phyloP scores from a whole-genome alignment of 2,113 vertebrate species.

The Microtus ochrogaster region DNA sequence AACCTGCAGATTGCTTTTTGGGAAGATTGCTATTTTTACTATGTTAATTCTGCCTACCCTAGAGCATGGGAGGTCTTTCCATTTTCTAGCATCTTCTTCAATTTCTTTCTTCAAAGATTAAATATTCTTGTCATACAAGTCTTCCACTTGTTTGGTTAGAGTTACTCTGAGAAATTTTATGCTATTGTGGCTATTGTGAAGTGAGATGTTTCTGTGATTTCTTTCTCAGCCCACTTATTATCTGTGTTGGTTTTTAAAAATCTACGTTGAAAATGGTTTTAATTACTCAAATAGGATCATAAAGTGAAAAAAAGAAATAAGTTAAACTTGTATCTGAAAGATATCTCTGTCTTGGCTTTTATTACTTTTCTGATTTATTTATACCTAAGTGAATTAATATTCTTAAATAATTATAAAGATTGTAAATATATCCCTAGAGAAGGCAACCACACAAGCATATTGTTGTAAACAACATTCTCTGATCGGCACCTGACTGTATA shows the following conservation, averaged over 20 bases:
- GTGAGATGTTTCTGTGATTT: too few relatives aligned
- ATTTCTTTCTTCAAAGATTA: too few relatives aligned
- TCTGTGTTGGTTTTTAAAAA: background rate
- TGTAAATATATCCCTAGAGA: background rate
- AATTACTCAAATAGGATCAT: background rate
- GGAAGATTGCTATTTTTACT: too few relatives aligned
- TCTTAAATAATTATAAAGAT: background rate
- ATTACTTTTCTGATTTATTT: background rate
- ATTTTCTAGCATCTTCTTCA: too few relatives aligned
- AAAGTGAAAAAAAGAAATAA: background rate
- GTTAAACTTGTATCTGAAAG: background rate
- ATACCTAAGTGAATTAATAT: background rate
- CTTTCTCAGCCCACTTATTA: too few relatives aligned
- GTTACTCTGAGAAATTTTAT: too few relatives aligned
- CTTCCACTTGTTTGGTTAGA: too few relatives aligned
- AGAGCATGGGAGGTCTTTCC: too few relatives aligned
- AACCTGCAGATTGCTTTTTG: too few relatives aligned
- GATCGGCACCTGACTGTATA: background rate
- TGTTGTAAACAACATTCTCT: background rate
- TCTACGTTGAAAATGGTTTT: slow-evolving; percentile 23
- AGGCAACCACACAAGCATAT: background rate
- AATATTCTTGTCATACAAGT: too few relatives aligned
- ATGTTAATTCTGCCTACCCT: too few relatives aligned
- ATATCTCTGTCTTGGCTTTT: background rate
- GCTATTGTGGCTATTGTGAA: too few relatives aligned